Evolutionary conservation across 2,113 vertebrate species (phyloP).

Genomic region (Halichoeres trimaculatus): DNA sequence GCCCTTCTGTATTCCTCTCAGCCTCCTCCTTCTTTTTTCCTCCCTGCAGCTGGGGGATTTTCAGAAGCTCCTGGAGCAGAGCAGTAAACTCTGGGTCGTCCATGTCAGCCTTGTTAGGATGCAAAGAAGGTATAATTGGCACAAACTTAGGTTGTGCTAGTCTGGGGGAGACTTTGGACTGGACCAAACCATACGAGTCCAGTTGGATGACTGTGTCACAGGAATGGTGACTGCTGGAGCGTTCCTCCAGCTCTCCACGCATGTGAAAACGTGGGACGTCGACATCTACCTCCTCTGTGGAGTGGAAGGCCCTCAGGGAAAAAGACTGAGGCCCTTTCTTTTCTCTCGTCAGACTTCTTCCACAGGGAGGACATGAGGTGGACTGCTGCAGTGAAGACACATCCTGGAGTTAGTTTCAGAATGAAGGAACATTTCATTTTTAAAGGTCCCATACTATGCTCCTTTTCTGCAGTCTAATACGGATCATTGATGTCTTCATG

Average conservation of each 20-base stretch:
- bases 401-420: slow-evolving; percentile 12
- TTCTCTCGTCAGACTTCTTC: slow-evolving; percentile 93
- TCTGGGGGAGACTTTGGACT: slow-evolving; percentile 86
- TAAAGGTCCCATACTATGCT: no score
- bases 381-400: slow-evolving; percentile 80
- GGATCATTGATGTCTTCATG: no score
- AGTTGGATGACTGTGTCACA: slow-evolving; percentile 96
- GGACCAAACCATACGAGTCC: slow-evolving; percentile 89
- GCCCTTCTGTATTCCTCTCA: slow-evolving; percentile 34
- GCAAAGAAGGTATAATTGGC: slow-evolving; percentile 94
- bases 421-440: no score
- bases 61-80: slow-evolving; percentile 75
- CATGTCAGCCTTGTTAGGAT: slow-evolving; percentile 86
- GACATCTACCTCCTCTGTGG: slow-evolving; percentile 86
- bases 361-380: slow-evolving; percentile 92
- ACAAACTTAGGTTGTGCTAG: slow-evolving; percentile 91
- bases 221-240: slow-evolving; percentile 94
- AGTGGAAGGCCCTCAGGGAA: slow-evolving; percentile 91
- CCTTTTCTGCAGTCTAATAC: no score
- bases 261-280: slow-evolving; percentile 87
- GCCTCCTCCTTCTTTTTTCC: slow-evolving; percentile 68
- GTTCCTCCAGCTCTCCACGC: slow-evolving; percentile 90
- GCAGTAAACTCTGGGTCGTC: slow-evolving; percentile 75
- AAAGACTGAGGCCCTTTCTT: slow-evolving; percentile 86
- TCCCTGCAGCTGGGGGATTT: slow-evolving; percentile 69